Evolutionary conservation across 64 coral and sea anemone species (phyloP).

Genomic region (Acropora tenuis): DNA sequence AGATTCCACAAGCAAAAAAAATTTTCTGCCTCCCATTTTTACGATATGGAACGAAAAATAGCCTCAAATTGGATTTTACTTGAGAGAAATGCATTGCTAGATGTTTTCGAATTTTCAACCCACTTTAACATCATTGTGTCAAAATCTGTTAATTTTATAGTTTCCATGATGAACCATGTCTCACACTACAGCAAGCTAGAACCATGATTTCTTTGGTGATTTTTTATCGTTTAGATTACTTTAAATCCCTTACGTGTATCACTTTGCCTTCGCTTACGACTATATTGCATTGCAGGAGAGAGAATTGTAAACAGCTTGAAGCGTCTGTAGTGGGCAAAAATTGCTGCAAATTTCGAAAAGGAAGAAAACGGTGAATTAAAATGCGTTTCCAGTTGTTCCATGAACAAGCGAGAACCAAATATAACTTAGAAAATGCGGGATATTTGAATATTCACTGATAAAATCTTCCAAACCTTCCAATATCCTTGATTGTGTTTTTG

Average conservation of each 20-base stretch:
- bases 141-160: too few relatives aligned
- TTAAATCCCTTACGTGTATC: slow-evolving; percentile 14
- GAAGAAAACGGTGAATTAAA: background rate
- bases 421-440: background rate
- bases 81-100: too few relatives aligned
- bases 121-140: too few relatives aligned
- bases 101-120: too few relatives aligned
- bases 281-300: slow-evolving; percentile 13
- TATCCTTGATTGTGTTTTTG: slow-evolving; percentile 48
- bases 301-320: slow-evolving; percentile 1
- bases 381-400: background rate
- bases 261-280: slow-evolving; percentile 42
- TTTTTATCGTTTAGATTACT: too few relatives aligned
- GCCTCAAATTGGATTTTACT: too few relatives aligned
- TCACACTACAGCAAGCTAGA: too few relatives aligned
- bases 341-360: slow-evolving; percentile 14
- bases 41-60: too few relatives aligned
- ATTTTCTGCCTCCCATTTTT: too few relatives aligned
- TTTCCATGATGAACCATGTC: too few relatives aligned
- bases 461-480: slow-evolving; percentile 73
- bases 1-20: too few relatives aligned
- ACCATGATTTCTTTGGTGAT: too few relatives aligned
- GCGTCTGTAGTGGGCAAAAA: slow-evolving; percentile 1
- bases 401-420: background rate
- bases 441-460: background rate